A percentile compares a stretch with the other conserved stretches of the same genome.
Conservation (phyloP, 2,888 invertebrate genomes). For the Drosophila histrio region DNA sequence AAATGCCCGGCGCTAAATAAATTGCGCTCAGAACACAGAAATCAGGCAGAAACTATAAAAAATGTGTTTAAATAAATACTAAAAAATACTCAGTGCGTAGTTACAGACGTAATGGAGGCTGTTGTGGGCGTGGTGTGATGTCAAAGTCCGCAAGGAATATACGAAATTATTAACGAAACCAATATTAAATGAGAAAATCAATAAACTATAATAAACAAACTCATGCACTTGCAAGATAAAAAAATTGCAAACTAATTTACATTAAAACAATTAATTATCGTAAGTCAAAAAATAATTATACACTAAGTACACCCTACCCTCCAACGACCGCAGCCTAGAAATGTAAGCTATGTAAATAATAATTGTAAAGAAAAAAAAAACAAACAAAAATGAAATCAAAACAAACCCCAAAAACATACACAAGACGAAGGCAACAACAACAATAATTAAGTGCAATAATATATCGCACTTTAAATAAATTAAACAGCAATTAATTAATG, state of each 20-base stretch:
- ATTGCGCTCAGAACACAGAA: constrained; percentile 26
- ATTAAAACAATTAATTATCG: constrained; percentile 69
- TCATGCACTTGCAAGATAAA: constrained; percentile 49
- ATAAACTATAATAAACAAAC: constrained; percentile 63
- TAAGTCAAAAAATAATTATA: constrained; percentile 72
- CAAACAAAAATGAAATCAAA: constrained; percentile 13
- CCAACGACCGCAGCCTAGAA: constrained; percentile 68
- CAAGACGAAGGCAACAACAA: constrained; percentile 36
- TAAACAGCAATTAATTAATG: constrained; percentile 64
- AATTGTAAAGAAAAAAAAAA: constrained; percentile 62
- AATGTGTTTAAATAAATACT: constrained; percentile 27
- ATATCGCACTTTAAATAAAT: constrained; percentile 27
- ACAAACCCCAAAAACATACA: constrained; percentile 14
- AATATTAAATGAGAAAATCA: constrained; percentile 46
- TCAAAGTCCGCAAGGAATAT: constrained; percentile 33
- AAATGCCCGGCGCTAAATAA: constrained; percentile 18
- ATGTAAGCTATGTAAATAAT: constrained; percentile 74
- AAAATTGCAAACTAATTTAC: constrained; percentile 57
- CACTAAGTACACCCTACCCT: constrained; percentile 78
- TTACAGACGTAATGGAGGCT: background rate
- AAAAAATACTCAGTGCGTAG: constrained; percentile 24
- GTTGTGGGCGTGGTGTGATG: constrained; percentile 27
- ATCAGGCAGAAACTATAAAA: constrained; percentile 27
- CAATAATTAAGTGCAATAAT: constrained; percentile 41
- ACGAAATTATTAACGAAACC: constrained; percentile 9